A percentile compares a stretch with the other conserved stretches of the same genome.
These are phyloP conservation scores for Notodonta dromedarius DNA, from an alignment of 2,888 invertebrate genomes.

Conservation along the genomic window DNA sequence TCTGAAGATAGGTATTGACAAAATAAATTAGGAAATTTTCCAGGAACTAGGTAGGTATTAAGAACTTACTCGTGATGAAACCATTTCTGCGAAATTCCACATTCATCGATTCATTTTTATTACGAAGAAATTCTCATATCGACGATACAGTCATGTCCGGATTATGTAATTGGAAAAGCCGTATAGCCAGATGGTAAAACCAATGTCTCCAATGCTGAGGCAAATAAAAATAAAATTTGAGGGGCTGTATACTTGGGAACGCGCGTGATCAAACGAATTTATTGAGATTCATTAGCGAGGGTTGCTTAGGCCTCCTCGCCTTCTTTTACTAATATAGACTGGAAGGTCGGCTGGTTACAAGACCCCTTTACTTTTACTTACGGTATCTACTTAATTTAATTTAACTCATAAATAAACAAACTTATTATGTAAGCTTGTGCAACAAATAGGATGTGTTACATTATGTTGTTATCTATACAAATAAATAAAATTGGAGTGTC, in stretches of 20 bases:
- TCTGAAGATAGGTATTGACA: too few relatives aligned
- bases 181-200: not conserved
- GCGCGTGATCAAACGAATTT: constrained; percentile 42
- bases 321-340: constrained; percentile 11
- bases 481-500: too few relatives aligned
- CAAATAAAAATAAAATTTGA: constrained; percentile 22
- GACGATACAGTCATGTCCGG: not conserved
- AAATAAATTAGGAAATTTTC: too few relatives aligned
- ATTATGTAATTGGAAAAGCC: constrained; percentile 3
- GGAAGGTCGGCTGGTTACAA: constrained; percentile 10
- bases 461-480: not conserved
- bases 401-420: not conserved
- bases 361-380: not conserved
- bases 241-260: constrained; percentile 38
- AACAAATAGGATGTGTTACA: constrained; percentile 3
- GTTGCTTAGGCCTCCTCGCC: constrained; percentile 9
- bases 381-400: not conserved
- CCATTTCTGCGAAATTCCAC: constrained; percentile 1
- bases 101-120: constrained; percentile 9
- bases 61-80: not conserved
- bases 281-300: constrained; percentile 37
- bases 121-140: constrained; percentile 9
- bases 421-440: not conserved
- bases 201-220: constrained; percentile 7
- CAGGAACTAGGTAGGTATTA: too few relatives aligned